Evolutionary conservation across 2,113 vertebrate genomes (phyloP), one percentile per base, ranked within the genome.

Genomic region (Conger conger): DNA sequence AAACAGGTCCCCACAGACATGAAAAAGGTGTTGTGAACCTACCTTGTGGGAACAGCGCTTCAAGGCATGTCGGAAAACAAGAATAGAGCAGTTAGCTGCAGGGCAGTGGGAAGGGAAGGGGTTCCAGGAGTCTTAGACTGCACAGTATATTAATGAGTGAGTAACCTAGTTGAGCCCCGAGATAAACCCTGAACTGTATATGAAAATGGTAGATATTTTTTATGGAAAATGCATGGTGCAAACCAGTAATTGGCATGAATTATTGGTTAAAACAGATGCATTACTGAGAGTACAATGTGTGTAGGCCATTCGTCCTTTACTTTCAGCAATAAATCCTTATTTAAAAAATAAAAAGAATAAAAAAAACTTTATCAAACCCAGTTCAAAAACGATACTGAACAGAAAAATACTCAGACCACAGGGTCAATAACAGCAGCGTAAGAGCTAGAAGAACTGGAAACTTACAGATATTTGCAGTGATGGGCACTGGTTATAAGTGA

Each of bases 11-110:
- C 80, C 80, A 82, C 80, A 57, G 36, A 82, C 80, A 82, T 30
- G 38, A 80, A 80, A 57, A 33, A 82, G n/a, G n/a, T 30, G 33
- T 57, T 9, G 30, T 82, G 30, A 82, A 83, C 82, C 82, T 83
- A 83, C 82, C 82, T 83, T 83, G 54, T 63, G 63, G 82, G 63
- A 83, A 76, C 57, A 63, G 73, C 82, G 82, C 82, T 83, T 83
- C 82, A 83, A 83, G 82, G 45, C 82, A 76, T 63, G 82, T 82
- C 40, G 42, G 82, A 83, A 76, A 83, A 83, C 79, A 83, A 40
- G 76, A 83, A 83, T 83, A 83, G 38, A 37, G 60, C 15, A 83
- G 82, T 83, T 83, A 83, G 82, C 82, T 42, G 57, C 53, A 57
- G 80, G 80, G 38, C n/a, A 57, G n/a, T 82, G 42, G n/a, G 38